Evolutionary conservation across 2,113 vertebrate genomes (phyloP), one percentile per base, ranked within the genome.

Genomic region (Stictonetta naevosa): DNA sequence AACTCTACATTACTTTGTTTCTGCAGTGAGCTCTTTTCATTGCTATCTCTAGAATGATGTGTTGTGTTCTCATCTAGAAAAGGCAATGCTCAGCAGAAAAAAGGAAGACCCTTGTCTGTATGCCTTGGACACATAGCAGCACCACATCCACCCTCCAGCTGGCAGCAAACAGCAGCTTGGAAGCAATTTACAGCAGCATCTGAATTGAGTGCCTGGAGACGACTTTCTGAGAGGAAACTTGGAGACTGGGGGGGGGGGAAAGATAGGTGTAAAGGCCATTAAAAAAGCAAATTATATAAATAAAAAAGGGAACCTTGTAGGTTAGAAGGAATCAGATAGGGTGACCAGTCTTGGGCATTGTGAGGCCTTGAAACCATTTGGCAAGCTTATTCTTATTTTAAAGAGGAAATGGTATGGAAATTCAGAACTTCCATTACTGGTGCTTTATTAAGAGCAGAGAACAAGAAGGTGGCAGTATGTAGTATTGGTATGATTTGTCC

Each of bases 131-230:
- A 36, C 22, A 60, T 8, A 33, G 22, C 4, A 44, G 6, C 34
- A 36, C 9, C 15, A 55, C 19, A 25, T 50, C 40, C 34, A 12
- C 1, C 1, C 7, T 44, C 48, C 2, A 0, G 13, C 2, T 33
- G 8, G 29, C n/a, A 69, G 33, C 28, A 69, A 69, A 74, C 8
- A 74, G 33, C 16, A 44, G 13, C 20, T 44, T 83, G 53, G 34
- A 25, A 67, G 59, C 2, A 13, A 40, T 67, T 76, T 62, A 13
- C 14, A 68, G 40, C 8, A 82, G 40, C 8, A 82, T 10, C 11
- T 64, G 14, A 36, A 31, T 44, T 59, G 59, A 68, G 21, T 69
- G n/a, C 17, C 10, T 0, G 0, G 21, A 10, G 14, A 9, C 8
- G 25, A 11, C 16, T 73, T 67, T 48, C 55, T 73, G 48, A 73